Conservation (phyloP, 23 tunicate species). For the Pegea sp. region DNA sequence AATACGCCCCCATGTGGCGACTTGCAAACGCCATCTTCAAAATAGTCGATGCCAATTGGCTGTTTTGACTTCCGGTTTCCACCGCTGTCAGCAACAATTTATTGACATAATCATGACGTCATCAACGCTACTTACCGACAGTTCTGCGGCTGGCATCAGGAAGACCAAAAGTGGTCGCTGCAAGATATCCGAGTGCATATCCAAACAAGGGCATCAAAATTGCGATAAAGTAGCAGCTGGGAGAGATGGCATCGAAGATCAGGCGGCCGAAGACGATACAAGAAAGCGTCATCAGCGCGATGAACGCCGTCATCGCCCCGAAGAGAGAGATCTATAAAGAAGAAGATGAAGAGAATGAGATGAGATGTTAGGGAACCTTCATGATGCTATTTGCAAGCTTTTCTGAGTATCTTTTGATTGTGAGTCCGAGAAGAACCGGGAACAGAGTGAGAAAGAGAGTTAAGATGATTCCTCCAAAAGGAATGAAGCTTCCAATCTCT, state of each 20-base stretch:
- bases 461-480: slow-evolving; percentile 45
- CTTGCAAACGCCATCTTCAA: slow-evolving; percentile 49
- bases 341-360: not conserved
- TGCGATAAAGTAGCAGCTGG: slow-evolving; percentile 25
- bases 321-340: slow-evolving; percentile 27
- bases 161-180: slow-evolving; percentile 30
- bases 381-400: slow-evolving; percentile 38
- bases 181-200: slow-evolving; percentile 29
- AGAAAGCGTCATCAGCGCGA: slow-evolving; percentile 50
- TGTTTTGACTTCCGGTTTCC: slow-evolving; percentile 82
- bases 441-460: slow-evolving; percentile 32
- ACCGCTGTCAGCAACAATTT: slow-evolving; percentile 12
- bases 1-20: slow-evolving; percentile 44
- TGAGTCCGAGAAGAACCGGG: slow-evolving; percentile 42
- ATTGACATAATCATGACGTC: not conserved
- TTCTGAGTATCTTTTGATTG: slow-evolving; percentile 12
- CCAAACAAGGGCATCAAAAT: slow-evolving; percentile 44
- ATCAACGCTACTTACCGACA: slow-evolving; percentile 15
- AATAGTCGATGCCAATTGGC: slow-evolving; percentile 58
- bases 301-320: slow-evolving; percentile 25
- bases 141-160: slow-evolving; percentile 61
- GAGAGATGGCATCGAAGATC: slow-evolving; percentile 28
- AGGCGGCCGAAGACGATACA: slow-evolving; percentile 21
- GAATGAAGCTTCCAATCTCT: slow-evolving; percentile 24
- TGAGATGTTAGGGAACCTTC: slow-evolving; percentile 8